A percentile compares a stretch with the other conserved stretches of the same genome.
These are phyloP conservation scores for Lucilia cuprina DNA, from an alignment of 1,140 invertebrate genomes.

Conservation along the genomic window DNA sequence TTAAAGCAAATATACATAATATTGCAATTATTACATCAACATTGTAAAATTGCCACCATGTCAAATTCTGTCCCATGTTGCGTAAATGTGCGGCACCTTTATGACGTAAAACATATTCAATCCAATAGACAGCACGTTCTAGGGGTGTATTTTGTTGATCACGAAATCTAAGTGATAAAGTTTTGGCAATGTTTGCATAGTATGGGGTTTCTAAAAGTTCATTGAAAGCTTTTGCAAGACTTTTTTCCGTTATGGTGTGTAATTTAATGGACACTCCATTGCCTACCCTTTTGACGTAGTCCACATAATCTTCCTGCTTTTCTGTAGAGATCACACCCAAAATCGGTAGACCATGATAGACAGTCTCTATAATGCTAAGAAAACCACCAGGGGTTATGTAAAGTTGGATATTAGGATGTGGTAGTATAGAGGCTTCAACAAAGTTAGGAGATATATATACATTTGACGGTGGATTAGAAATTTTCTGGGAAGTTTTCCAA, in stretches of 20 bases:
- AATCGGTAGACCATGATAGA: slow-evolving; percentile 75
- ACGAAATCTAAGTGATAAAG: slow-evolving; percentile 56
- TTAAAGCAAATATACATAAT: not conserved
- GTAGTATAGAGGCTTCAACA: slow-evolving; percentile 80
- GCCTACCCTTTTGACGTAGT: slow-evolving; percentile 71
- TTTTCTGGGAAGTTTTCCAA: slow-evolving; percentile 75
- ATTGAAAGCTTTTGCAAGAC: slow-evolving; percentile 59
- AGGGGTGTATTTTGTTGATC: slow-evolving; percentile 70
- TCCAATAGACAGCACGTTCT: slow-evolving; percentile 70
- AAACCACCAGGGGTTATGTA: slow-evolving; percentile 83
- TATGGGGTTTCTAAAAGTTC: slow-evolving; percentile 45
- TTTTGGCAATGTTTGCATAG: not conserved
- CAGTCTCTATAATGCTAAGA: slow-evolving; percentile 77
- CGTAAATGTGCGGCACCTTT: slow-evolving; percentile 69
- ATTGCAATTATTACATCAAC: not conserved
- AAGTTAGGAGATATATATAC: slow-evolving; percentile 74
- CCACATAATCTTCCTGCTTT: slow-evolving; percentile 75
- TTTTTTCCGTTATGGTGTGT: slow-evolving; percentile 56
- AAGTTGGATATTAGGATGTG: slow-evolving; percentile 73
- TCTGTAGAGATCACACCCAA: slow-evolving; percentile 74
- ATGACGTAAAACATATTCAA: slow-evolving; percentile 70
- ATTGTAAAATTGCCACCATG: slow-evolving; percentile 19
- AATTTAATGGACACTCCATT: slow-evolving; percentile 64
- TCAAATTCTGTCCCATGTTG: slow-evolving; percentile 66
- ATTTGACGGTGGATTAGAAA: slow-evolving; percentile 70